Evolutionary conservation across 1,140 invertebrate genomes (phyloP).

Genomic region (Bombus fervidus): DNA sequence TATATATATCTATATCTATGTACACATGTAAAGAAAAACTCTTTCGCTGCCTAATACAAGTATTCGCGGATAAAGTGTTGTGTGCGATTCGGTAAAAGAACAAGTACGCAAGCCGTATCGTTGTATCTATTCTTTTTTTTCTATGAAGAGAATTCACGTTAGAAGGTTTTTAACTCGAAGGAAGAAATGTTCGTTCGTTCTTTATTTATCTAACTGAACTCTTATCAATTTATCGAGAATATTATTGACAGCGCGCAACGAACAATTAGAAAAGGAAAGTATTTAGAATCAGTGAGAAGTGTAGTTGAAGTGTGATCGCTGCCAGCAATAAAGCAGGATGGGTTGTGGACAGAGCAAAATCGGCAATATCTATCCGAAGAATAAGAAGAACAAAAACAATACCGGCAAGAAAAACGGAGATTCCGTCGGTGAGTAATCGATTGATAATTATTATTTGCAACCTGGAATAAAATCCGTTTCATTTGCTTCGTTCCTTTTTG

Average conservation of each 20-base stretch:
- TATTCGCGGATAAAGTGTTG: neutral
- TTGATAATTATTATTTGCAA: no score
- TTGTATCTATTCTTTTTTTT: neutral
- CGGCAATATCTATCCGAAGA: conserved; percentile 83
- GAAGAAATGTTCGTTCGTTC: neutral
- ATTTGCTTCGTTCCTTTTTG: neutral
- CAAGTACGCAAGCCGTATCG: neutral
- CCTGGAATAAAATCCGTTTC: neutral
- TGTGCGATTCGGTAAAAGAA: neutral
- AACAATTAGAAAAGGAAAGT: neutral
- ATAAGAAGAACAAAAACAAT: conserved; percentile 83
- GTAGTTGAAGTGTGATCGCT: conserved; percentile 35
- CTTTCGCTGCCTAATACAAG: conserved; percentile 19
- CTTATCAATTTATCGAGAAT: neutral
- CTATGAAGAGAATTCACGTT: neutral
- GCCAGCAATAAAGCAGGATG: conserved; percentile 76
- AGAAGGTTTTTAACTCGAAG: neutral
- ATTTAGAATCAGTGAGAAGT: conserved; percentile 21
- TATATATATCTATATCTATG: neutral
- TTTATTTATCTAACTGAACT: neutral
- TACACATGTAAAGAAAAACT: conserved; percentile 8
- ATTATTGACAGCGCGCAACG: neutral
- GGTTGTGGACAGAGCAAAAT: conserved; percentile 85
- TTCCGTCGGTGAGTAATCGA: conserved; percentile 74
- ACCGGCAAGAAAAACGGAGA: conserved; percentile 80